Evolutionary conservation across 2,888 invertebrate species (phyloP).

Genomic region (Sarcophaga variegata): DNA sequence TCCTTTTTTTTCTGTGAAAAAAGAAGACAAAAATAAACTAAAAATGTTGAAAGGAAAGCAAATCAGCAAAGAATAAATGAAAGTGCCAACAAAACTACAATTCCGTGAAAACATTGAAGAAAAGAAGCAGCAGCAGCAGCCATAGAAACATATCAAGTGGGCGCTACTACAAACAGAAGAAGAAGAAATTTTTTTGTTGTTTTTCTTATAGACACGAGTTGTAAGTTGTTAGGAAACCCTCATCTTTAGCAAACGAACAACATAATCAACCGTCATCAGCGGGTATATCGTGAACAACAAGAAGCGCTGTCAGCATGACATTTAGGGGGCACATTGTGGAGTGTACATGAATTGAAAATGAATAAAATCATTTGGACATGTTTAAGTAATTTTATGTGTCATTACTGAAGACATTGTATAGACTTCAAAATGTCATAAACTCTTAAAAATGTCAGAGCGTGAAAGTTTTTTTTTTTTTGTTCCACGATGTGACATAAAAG

Average conservation of each 20-base stretch:
- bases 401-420: constrained; percentile 61
- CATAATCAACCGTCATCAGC: constrained; percentile 35
- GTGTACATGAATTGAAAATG: constrained; percentile 51
- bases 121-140: constrained; percentile 1
- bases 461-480: not conserved
- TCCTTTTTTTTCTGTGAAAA: too few relatives aligned
- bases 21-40: constrained; percentile 19
- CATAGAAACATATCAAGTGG: constrained; percentile 31
- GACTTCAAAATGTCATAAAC: constrained; percentile 63
- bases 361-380: constrained; percentile 58
- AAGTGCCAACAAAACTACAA: constrained; percentile 41
- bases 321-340: not conserved
- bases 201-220: not conserved
- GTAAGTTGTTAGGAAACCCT: constrained; percentile 40
- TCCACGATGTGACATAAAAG: not conserved
- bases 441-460: constrained; percentile 52
- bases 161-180: constrained; percentile 45
- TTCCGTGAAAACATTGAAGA: constrained; percentile 34
- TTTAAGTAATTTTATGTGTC: constrained; percentile 60
- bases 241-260: constrained; percentile 34
- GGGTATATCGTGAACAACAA: too few relatives aligned
- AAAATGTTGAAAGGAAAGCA: constrained; percentile 48
- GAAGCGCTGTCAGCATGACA: constrained; percentile 24
- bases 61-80: constrained; percentile 42
- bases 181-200: not conserved